phyloP scores from a whole-genome alignment of 2,888 invertebrate species.

The Drosophila maculinotata region DNA sequence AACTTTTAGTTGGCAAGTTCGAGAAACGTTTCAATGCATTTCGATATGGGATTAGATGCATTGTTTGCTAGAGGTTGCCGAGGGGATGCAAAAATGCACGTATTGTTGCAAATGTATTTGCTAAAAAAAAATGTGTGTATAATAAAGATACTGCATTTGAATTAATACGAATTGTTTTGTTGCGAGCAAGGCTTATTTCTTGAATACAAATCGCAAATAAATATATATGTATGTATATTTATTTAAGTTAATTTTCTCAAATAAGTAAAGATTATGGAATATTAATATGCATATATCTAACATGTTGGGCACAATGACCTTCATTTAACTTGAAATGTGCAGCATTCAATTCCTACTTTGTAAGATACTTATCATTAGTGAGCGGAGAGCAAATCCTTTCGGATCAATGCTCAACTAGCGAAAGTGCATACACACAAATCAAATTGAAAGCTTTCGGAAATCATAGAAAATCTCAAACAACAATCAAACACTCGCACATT shows the following conservation, averaged over 20 bases:
- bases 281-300: too few relatives aligned
- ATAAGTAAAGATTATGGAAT: too few relatives aligned
- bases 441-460: conserved; percentile 69
- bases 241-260: too few relatives aligned
- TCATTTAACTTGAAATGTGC: too few relatives aligned
- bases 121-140: neutral
- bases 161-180: conserved; percentile 15
- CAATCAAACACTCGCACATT: conserved; percentile 18
- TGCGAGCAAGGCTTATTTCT: conserved; percentile 9
- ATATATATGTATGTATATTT: neutral
- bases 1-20: conserved; percentile 74
- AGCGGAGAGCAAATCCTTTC: too few relatives aligned
- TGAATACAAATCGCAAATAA: conserved; percentile 2
- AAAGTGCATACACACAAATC: conserved; percentile 47
- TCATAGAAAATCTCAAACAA: conserved; percentile 50
- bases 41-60: conserved; percentile 65
- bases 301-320: too few relatives aligned
- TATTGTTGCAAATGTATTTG: conserved; percentile 21
- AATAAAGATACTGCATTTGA: conserved; percentile 14
- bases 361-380: neutral
- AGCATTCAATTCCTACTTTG: too few relatives aligned
- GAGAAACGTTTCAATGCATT: conserved; percentile 74
- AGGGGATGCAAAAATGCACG: conserved; percentile 18
- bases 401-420: conserved; percentile 36
- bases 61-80: conserved; percentile 23